Evolutionary conservation across 2,888 invertebrate genomes (phyloP), one percentile per base, ranked within the genome.

Genomic region (Odontomyia ornata): DNA sequence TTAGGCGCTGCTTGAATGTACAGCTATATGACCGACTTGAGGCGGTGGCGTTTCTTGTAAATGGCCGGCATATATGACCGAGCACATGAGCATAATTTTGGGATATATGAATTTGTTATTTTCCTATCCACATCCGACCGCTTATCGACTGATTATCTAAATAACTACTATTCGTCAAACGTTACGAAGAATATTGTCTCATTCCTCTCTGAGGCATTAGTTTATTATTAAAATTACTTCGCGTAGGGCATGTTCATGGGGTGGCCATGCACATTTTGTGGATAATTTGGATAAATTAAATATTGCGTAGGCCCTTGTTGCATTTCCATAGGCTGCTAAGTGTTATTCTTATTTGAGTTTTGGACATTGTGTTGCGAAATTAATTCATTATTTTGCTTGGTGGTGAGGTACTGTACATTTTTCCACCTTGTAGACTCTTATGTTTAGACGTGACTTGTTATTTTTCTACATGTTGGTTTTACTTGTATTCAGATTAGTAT

Each of bases 381-480:
- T 56, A 77, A 80, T 72, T 76, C 78, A 67, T 80, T 77, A 73
- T 80, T 77, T 80, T 81, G 72, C 81, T 83, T 25, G 90, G 89
- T 9, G 90, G 89, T 56, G 90, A 89, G 0, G 90, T 89, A 77
- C 89, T 89, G 52, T 93, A 90, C 76, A 93, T 83, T 84, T 93
- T 93, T 64, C 92, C 81, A 56, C 89, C 86, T 85, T 90, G 83
- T 1, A 84, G 85, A 80, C 89, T 90, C 78, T 94, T 94, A 84
- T 95, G 90, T 87, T 93, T 95, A 79, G 92, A 91, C 23, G 94
- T 94, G 79, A 93, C 91, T 86, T 93, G 93, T 86, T 93, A 93
- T 43, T 79, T 76, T 80, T 80, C 23, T 78, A 47, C 78, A 80
- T 79, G 52, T 30, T 69, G 64, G 21, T 71, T 3, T 27, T 73